Evolutionary conservation across 2,888 invertebrate genomes (phyloP), one percentile per base, ranked within the genome.

Genomic region (Nycteola revayana): DNA sequence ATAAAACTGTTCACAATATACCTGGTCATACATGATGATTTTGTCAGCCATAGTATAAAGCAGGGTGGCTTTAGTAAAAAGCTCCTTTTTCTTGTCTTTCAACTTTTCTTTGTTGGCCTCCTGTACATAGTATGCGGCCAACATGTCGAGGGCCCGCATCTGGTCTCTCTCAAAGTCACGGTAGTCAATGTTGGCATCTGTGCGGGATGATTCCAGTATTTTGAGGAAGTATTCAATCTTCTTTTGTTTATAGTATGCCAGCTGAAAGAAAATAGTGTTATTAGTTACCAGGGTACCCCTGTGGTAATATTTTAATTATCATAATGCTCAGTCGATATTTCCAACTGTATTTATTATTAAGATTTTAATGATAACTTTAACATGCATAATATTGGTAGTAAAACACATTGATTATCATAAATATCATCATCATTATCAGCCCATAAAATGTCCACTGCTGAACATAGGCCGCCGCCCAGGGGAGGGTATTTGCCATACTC

Each of bases 11-110:
- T 9, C 4, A 9, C 0, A 9, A 56, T 76, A 72, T 82, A 95
- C 95, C 91, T 98, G 98, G 73, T 99, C 99, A 85, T 99, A 99
- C 99, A 99, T 99, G 65, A 98, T 98, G 78, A 99, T 99, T 88
- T 98, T 98, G 75, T 99, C 99, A 3, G 99, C 99, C 48, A 97
- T 98, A 0, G 98, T 98, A 74, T 99, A 99, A n/a, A 99, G 86
- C 29, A 97, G 91, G 0, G 98, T 99, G 1, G 99, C 99, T 89
- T 98, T 98, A 11, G 96, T 96, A 66, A 99, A 99, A 8, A 98
- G 90, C 56, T 99, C 98, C 42, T 96, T 92, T 73, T 96, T 98
- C 66, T 94, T 95, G 53, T 99, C 98, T 70, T 98, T 98, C 32
- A 94, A 94, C 73, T 98, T 97, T 75, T 99, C 98, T 32, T 95